Evolutionary conservation across 2,113 vertebrate species (phyloP), one percentile per base, ranked within the genome.

Genomic region (Nicator chloris): DNA sequence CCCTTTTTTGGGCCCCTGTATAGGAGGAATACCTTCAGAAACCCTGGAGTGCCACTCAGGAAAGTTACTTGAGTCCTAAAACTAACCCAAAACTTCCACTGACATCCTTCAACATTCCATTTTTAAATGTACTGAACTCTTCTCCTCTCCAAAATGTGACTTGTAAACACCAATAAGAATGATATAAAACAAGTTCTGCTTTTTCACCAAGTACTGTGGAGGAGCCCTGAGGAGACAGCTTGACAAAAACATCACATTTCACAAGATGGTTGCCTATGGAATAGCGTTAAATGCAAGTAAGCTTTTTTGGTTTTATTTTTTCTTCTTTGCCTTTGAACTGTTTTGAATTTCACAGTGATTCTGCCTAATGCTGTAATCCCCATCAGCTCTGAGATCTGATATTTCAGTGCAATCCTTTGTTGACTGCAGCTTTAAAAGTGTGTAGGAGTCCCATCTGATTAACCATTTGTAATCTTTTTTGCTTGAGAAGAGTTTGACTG

Each of bases 171-270:
- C 56, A 75, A 82, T 51, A 71, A 39, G 23, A 87, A 61, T 79
- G 35, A 82, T 76, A 78, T 78, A 84, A 96, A 97, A 88, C 76
- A 94, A 96, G 51, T n/a, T 96, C 66, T 91, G 35, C 76, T 97
- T 86, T 83, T 97, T 96, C 66, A 69, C 86, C 51, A 91, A 98
- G 98, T 98, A 96, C 88, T 97, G 96, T 92, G 95, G 94, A 97
- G 97, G 97, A 89, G 92, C 95, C 31, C 82, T 98, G 90, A 97
- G 94, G 60, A 98, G 98, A 75, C 98, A 98, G 51, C 94, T 98
- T 88, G 98, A 98, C 96, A 98, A 98, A 98, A 98, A 92, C 75
- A 96, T 98, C 92, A 76, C 95, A 63, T 98, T 98, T 96, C 98
- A 98, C 97, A 98, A 97, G 93, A 96, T 97, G 45, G 94, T 98